A percentile compares a stretch with the other conserved stretches of the same genome.
Evolutionary conservation across 92 coral and sea anemone genomes (phyloP).

Genomic region (Paragorgia papillata): DNA sequence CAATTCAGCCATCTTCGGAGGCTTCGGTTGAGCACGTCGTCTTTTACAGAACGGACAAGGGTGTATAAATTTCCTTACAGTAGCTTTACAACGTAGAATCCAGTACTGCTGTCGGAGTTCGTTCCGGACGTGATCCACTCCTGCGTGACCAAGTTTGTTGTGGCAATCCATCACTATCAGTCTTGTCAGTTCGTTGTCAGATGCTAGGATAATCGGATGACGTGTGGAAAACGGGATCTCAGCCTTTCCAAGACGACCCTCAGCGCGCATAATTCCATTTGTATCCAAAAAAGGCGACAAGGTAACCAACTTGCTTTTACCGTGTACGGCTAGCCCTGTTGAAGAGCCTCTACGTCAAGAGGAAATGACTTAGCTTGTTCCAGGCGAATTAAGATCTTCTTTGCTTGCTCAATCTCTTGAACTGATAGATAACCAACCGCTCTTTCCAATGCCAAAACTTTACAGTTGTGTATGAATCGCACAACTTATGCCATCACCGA

Average conservation of each 20-base stretch:
- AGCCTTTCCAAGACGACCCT: conserved; percentile 50
- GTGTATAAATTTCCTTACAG: conserved; percentile 8
- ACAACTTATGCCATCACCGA: conserved; percentile 22
- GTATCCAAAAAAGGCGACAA: conserved; percentile 48
- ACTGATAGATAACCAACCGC: conserved; percentile 37
- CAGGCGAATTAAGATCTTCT: conserved; percentile 7
- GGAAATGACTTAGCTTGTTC: conserved; percentile 38
- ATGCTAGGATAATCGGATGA: conserved; percentile 49
- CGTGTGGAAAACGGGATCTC: conserved; percentile 34
- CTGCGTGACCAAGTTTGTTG: conserved; percentile 29
- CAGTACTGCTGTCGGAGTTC: conserved; percentile 15
- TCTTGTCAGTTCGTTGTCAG: conserved; percentile 38
- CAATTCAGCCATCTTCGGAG: conserved; percentile 39
- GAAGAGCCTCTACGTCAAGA: too few relatives aligned
- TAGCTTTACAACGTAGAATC: too few relatives aligned
- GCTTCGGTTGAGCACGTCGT: too few relatives aligned
- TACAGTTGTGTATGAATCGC: conserved; percentile 31
- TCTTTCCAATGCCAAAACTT: conserved; percentile 17
- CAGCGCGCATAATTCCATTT: conserved; percentile 42
- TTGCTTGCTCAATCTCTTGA: conserved; percentile 42
- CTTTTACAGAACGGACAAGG: conserved; percentile 34
- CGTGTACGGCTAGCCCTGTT: too few relatives aligned
- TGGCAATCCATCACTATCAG: conserved; percentile 44
- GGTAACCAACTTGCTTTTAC: conserved; percentile 24
- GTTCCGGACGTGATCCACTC: conserved; percentile 27